Percentiles rank a stretch among this genome's conserved stretches.
These are phyloP conservation scores for Phymatocera aterrima DNA, from an alignment of 2,888 invertebrate species.

Conservation along the genomic window DNA sequence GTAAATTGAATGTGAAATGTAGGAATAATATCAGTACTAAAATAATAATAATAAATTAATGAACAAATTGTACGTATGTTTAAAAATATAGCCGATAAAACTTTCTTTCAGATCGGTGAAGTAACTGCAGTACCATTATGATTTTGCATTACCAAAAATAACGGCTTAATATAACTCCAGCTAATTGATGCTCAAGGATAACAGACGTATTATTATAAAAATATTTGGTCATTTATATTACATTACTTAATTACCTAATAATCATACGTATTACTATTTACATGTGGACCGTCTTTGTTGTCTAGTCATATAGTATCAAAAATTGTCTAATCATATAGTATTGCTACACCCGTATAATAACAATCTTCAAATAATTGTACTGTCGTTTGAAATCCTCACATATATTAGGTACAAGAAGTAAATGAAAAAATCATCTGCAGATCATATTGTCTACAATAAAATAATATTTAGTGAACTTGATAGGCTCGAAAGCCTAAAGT, in stretches of 20 bases:
- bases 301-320: background rate
- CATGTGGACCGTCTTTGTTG: background rate
- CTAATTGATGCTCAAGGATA: background rate
- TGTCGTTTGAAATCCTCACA: background rate
- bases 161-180: background rate
- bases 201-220: background rate
- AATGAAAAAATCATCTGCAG: background rate
- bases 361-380: conserved; percentile 12
- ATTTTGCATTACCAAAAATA: background rate
- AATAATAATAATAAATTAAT: conserved; percentile 18
- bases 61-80: background rate
- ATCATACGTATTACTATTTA: background rate
- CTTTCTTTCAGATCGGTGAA: conserved; percentile 7
- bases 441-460: background rate
- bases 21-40: conserved; percentile 2
- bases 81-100: background rate
- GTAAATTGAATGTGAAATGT: background rate
- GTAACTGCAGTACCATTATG: background rate
- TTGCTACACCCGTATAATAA: background rate
- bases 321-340: background rate
- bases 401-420: background rate
- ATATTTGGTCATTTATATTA: conserved; percentile 15
- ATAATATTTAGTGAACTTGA: background rate
- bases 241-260: background rate
- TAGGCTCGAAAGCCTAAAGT: background rate